Conservation (phyloP, 2,797 vertebrate genomes). For the Danio albolineatus region DNA sequence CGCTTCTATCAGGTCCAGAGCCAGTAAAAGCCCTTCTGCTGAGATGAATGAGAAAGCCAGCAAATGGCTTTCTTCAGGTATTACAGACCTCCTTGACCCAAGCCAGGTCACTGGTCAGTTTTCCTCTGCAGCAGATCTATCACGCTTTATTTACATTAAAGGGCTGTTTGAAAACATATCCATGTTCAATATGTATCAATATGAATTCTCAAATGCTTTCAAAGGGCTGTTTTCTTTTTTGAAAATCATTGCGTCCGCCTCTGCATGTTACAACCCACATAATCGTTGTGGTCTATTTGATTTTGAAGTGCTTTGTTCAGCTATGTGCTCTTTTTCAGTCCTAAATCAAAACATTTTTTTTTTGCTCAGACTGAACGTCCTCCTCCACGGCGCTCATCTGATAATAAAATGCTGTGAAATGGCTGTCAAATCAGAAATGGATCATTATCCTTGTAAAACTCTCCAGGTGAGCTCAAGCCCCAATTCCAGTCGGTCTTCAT, state of each 20-base stretch:
- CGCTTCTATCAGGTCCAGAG: not conserved
- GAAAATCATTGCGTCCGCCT: not conserved
- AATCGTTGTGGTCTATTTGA: constrained; percentile 16
- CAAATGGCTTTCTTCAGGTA: not conserved
- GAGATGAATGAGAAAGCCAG: not conserved
- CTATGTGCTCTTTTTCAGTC: constrained; percentile 15
- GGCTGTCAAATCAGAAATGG: constrained; percentile 22
- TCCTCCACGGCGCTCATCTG: not conserved
- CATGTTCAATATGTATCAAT: not conserved
- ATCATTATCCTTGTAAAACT: constrained; percentile 31
- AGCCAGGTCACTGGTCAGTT: not conserved
- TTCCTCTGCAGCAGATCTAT: not conserved
- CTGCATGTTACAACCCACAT: constrained; percentile 22
- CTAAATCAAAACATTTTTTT: not conserved
- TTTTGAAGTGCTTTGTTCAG: constrained; percentile 19
- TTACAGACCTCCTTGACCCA: constrained; percentile 2
- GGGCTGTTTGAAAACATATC: not conserved
- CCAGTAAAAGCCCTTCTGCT: not conserved
- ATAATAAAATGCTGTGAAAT: constrained; percentile 36
- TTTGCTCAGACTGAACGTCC: constrained; percentile 17
- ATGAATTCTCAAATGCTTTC: not conserved
- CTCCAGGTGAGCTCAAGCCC: constrained; percentile 27
- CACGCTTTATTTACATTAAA: not conserved
- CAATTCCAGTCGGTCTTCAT: constrained; percentile 1
- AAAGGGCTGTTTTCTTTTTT: constrained; percentile 13